Conservation (phyloP, 2,113 vertebrate genomes). For the Mormyrus lacerda region DNA sequence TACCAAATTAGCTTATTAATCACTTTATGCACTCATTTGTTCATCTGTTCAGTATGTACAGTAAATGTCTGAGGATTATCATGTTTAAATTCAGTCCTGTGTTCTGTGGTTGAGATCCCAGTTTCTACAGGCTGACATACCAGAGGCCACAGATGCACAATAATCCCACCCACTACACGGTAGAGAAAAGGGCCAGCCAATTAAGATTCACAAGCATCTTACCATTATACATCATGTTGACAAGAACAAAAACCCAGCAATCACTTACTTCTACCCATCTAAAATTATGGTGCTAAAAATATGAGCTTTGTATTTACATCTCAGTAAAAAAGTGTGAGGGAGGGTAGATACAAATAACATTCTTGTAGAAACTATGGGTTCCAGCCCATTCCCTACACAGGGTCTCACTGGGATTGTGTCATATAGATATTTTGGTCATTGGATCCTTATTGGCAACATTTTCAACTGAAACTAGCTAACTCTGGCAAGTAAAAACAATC, state of each 20-base stretch:
- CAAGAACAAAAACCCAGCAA: constrained; percentile 67
- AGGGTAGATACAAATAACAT: constrained; percentile 12
- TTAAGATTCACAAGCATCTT: not conserved
- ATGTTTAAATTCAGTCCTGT: not conserved
- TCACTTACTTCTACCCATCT: constrained; percentile 64
- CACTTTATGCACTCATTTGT: constrained; percentile 11
- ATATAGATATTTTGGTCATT: constrained; percentile 8
- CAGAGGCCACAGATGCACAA: not conserved
- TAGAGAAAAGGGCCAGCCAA: not conserved
- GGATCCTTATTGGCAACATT: constrained; percentile 1
- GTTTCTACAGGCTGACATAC: not conserved
- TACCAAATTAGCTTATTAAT: not conserved
- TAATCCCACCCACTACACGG: not conserved
- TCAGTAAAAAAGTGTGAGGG: constrained; percentile 59
- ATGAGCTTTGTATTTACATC: constrained; percentile 48
- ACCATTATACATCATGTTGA: constrained; percentile 70
- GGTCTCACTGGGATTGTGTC: not conserved
- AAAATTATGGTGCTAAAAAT: constrained; percentile 55
- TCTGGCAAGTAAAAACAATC: not conserved
- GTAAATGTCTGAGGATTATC: not conserved
- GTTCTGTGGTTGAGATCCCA: not conserved
- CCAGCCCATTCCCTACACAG: not conserved
- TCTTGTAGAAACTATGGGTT: not conserved
- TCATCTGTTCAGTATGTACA: constrained; percentile 68
- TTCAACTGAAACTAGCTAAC: not conserved